Evolutionary conservation across 1,140 invertebrate genomes (phyloP).

Genomic region (Habropoda laboriosa): DNA sequence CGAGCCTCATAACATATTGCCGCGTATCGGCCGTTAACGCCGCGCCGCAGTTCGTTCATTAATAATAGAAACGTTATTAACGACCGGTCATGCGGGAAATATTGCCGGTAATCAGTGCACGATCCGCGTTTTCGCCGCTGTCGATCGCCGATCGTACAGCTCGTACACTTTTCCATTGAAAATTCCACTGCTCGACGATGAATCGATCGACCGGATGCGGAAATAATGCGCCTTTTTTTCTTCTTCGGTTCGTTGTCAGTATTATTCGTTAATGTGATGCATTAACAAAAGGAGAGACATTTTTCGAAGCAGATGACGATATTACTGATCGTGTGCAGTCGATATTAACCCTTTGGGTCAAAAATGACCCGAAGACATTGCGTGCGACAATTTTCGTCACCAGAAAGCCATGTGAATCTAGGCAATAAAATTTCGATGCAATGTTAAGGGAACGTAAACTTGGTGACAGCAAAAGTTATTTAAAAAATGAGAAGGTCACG

Average conservation of each 20-base stretch:
- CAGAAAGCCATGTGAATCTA: no score
- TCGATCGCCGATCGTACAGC: background rate
- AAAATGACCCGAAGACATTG: no score
- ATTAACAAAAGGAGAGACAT: no score
- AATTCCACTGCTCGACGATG: background rate
- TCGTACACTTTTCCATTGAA: background rate
- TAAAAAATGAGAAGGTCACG: no score
- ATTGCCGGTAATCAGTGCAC: slow-evolving; percentile 55
- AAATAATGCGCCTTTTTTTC: background rate
- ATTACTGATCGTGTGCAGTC: no score
- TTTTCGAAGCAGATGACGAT: no score
- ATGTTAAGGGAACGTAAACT: no score
- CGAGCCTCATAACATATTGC: slow-evolving; percentile 49
- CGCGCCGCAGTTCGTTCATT: slow-evolving; percentile 61
- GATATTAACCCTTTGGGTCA: no score
- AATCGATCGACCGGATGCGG: background rate
- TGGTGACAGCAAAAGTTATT: no score
- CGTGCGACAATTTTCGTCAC: no score
- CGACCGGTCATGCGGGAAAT: slow-evolving; percentile 54
- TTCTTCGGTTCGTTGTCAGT: background rate
- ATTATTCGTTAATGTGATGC: background rate
- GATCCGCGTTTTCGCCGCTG: slow-evolving; percentile 37
- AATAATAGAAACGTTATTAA: slow-evolving; percentile 70
- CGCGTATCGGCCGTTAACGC: slow-evolving; percentile 55
- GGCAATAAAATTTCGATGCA: no score